phyloP scores from a whole-genome alignment of 1,140 invertebrate species.

The Agraylea sexmaculata region DNA sequence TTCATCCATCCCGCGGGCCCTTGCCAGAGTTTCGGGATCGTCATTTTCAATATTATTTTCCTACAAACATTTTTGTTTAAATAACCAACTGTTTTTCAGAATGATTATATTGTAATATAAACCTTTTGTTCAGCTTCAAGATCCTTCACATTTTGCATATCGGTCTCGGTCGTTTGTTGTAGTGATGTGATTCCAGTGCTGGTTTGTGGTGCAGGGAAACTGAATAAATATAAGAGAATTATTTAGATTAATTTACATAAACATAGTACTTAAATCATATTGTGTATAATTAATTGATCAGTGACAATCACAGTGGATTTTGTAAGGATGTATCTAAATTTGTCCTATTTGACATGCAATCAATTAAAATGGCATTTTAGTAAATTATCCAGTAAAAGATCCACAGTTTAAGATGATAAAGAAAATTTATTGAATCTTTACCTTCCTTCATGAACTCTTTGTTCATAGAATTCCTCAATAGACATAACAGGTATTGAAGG shows the following conservation, averaged over 20 bases:
- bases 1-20: conserved; percentile 70
- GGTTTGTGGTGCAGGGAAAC: conserved; percentile 28
- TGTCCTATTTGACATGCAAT: too few species aligned
- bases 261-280: not conserved
- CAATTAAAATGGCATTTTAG: too few species aligned
- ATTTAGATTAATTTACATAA: not conserved
- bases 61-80: conserved; percentile 21
- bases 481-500: conserved; percentile 84
- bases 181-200: conserved; percentile 22
- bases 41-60: conserved; percentile 61
- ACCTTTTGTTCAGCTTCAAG: conserved; percentile 25
- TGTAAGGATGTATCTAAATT: too few species aligned
- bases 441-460: conserved; percentile 70
- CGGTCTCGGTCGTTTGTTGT: conserved; percentile 27
- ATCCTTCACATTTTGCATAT: conserved; percentile 23
- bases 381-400: too few species aligned
- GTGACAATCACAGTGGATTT: too few species aligned
- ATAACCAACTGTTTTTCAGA: too few species aligned
- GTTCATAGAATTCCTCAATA: conserved; percentile 91
- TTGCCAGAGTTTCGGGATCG: conserved; percentile 56
- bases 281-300: conserved; percentile 1
- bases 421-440: conserved; percentile 33
- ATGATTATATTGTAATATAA: too few species aligned
- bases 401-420: too few species aligned
- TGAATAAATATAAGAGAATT: conserved; percentile 8